Conservation (phyloP, 2,113 vertebrate species). For the Camelus dromedarius region DNA sequence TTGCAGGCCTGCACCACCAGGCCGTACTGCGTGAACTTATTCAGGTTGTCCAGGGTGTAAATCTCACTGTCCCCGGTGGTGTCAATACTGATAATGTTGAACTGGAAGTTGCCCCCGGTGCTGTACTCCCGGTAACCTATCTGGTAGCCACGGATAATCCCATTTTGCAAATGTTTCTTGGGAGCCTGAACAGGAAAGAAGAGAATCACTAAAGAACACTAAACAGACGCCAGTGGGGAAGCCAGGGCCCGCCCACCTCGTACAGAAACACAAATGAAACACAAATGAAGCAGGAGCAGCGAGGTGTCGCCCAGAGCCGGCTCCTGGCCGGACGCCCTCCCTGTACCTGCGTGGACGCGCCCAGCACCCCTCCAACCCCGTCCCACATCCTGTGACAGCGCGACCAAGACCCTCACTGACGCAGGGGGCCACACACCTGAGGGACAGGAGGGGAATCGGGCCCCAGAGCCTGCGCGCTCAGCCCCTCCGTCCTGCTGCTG, state of each 20-base stretch:
- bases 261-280: background rate
- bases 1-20: slow-evolving; percentile 99
- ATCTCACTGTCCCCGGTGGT: slow-evolving; percentile 96
- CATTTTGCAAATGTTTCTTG: slow-evolving; percentile 97
- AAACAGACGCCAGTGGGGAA: rapidly evolving
- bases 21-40: slow-evolving; percentile 99
- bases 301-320: rapidly evolving
- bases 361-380: rapidly evolving
- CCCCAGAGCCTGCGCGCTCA: background rate
- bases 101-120: slow-evolving; percentile 96
- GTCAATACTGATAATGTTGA: slow-evolving; percentile 98
- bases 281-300: too few species aligned
- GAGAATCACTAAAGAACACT: background rate
- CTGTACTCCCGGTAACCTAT: slow-evolving; percentile 98
- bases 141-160: slow-evolving; percentile 98
- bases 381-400: too few species aligned
- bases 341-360: rapidly evolving
- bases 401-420: rapidly evolving
- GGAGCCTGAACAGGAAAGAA: slow-evolving; percentile 90
- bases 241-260: rapidly evolving
- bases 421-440: background rate
- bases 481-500: rapidly evolving
- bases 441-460: background rate
- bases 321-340: rapidly evolving
- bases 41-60: slow-evolving; percentile 96